Base-by-base conservation (phyloP, 37 sponge, comb jelly and placozoan species). In the Ianthella basta region DNA sequence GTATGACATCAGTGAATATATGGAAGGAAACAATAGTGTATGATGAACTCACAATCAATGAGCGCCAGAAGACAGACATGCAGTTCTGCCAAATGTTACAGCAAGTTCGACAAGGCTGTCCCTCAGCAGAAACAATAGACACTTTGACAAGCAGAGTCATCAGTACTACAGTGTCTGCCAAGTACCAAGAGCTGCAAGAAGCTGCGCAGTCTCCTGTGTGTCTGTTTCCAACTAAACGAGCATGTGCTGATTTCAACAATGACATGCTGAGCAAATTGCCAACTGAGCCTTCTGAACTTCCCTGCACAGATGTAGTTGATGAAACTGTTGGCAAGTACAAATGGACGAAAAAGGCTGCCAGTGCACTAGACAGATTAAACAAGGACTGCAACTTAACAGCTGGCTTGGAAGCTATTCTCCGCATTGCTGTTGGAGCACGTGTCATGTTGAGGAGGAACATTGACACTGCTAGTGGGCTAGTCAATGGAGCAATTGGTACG, bases 371-470 rank as follows among this genome's bases (percentile, higher is more conserved):
- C 35, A 89, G 84, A 39, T 80, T 93, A 15, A 89, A 93, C 40
- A 73, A 87, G 13, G 85, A 87, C 75, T 81, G 94, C 59, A 89
- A 89, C 86, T 24, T 37, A 19, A 87, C 89, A 41, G 93, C 87
- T 30, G 93, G 89, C n/a, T 72, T 92, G 40, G 86, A 88, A 56
- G 86, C 82, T 29, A 30, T 30, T 29, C 77, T 88, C 13, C 12
- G 55, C 18, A 69, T 92, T 15, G 88, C 85, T 34, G 86, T 87
- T 23, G 94, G 94, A 20, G 85, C 84, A 12, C 79, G 86, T 15
- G 90, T 93, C 55, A 93, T 93, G 91, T 79, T 90, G 21, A 79
- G 94, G 14, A 59, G 85, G 10, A 90, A 94, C 80, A 68, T 93
- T 15, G 80, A 87, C 72, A 85, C 78, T 15, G 38, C 74, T 15